Base-by-base conservation (phyloP, 2,797 vertebrate species). In the Phrynocephalus vlangalii region DNA sequence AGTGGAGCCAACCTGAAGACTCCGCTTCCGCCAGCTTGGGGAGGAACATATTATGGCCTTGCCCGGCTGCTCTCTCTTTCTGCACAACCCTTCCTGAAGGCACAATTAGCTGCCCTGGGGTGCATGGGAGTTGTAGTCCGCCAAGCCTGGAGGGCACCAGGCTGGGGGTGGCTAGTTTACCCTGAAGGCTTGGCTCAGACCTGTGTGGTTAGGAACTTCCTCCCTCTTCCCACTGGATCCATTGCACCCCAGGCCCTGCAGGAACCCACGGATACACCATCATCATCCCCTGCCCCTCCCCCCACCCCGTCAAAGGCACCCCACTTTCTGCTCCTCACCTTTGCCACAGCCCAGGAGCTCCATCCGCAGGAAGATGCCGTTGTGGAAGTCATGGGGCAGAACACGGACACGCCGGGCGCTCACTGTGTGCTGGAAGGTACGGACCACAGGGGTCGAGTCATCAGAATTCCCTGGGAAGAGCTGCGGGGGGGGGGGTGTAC, bases 281-380 rank as follows among this genome's bases (percentile, higher is more conserved):
- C 68, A 16, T 13, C 60, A 10, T 18, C 60, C 18, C n/a, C 79
- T 33, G 18, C 5, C 56, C 2, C 0, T 28, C 52, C 52, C 1
- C 52, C 52, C 52, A 56, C 52, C 6, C 52, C 52, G 10, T 56
- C 52, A 56, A 56, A 56, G 13, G 52, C 2, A 13, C 52, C 52
- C 13, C 2, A 13, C 52, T 2, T 56, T 56, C 52, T 56, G 5
- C 13, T 1, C 15, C 87, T 13, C 60, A 95, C 96, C 96, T 96
- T 92, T 87, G 16, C 94, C 95, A 71, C 98, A 99, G 93, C 98
- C 98, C 96, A 99, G 97, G 75, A 98, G 94, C 94, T 98, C 98
- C 1, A 96, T 90, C 0, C 96, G 94, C 60, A 98, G 96, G 92
- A 97, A 97, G 89, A 97, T 95, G 86, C 96, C 93, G 0, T 93